These are phyloP conservation scores for Philereme vetulata DNA, from an alignment of 2,888 invertebrate genomes.

Conservation along the genomic window DNA sequence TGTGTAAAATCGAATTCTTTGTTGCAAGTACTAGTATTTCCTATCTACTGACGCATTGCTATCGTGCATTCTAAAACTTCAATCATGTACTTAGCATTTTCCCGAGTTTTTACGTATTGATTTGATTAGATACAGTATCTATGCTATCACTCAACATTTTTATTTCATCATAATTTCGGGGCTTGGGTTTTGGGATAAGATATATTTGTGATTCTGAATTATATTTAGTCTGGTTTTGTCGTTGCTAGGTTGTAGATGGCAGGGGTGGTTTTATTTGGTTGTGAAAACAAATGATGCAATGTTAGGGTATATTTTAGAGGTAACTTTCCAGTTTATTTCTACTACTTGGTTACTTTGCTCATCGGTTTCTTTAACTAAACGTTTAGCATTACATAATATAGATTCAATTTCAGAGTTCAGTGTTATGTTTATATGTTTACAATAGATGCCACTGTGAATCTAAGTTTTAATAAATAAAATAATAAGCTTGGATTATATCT, in stretches of 20 bases:
- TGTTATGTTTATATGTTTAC: too few species aligned
- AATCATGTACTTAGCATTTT: slow-evolving; percentile 35
- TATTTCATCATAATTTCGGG: slow-evolving; percentile 17
- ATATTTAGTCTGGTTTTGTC: background rate
- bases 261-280: background rate
- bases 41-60: slow-evolving; percentile 42
- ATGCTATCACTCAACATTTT: slow-evolving; percentile 21
- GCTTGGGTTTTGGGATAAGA: background rate
- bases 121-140: slow-evolving; percentile 36
- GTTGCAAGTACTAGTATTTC: slow-evolving; percentile 41
- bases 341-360: too few species aligned
- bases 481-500: too few species aligned
- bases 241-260: background rate
- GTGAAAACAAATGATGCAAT: background rate
- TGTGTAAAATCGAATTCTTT: slow-evolving; percentile 54
- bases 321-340: background rate
- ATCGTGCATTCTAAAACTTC: slow-evolving; percentile 49
- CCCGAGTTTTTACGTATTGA: slow-evolving; percentile 45
- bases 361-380: too few species aligned
- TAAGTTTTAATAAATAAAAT: too few species aligned
- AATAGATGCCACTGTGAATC: too few species aligned
- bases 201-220: background rate
- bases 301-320: background rate
- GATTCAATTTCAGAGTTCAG: too few species aligned
- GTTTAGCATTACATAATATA: too few species aligned